Conservation (phyloP, 2,113 vertebrate genomes). For the Tragelaphus buxtoni region DNA sequence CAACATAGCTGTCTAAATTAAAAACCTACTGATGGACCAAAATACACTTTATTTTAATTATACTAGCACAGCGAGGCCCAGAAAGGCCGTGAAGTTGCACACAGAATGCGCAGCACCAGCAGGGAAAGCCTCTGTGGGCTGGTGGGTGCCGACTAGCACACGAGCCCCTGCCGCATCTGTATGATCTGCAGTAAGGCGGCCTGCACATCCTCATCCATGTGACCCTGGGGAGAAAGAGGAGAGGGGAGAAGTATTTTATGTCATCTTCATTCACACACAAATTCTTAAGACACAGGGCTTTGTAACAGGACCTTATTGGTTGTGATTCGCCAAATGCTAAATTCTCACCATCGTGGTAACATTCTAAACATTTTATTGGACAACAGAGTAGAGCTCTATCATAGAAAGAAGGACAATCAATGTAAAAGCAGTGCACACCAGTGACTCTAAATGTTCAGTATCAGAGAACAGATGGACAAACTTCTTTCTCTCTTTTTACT, state of each 20-base stretch:
- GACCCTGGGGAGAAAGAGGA: conserved; percentile 82
- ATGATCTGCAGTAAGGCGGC: conserved; percentile 97
- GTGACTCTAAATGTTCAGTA: not conserved
- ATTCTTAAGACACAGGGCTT: not conserved
- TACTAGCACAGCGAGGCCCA: not conserved
- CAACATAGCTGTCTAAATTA: conserved; percentile 3
- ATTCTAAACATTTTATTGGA: not conserved
- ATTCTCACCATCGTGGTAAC: not conserved
- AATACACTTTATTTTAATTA: conserved; percentile 26
- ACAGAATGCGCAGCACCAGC: not conserved
- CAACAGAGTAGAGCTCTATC: not conserved
- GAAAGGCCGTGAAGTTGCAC: not conserved
- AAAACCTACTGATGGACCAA: not conserved
- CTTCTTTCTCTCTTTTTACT: not conserved
- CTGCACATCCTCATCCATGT: conserved; percentile 99
- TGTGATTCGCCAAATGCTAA: not conserved
- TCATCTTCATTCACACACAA: not conserved
- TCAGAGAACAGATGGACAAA: not conserved
- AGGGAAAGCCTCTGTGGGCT: not conserved
- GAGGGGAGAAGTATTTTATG: not conserved
- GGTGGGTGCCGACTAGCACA: conserved; percentile 82
- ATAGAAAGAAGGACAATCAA: not conserved
- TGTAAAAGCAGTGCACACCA: not conserved
- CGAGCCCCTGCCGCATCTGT: conserved; percentile 95
- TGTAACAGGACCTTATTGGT: not conserved